phyloP scores from a whole-genome alignment of 2,888 invertebrate genomes.

The Bhutanitis thaidina region DNA sequence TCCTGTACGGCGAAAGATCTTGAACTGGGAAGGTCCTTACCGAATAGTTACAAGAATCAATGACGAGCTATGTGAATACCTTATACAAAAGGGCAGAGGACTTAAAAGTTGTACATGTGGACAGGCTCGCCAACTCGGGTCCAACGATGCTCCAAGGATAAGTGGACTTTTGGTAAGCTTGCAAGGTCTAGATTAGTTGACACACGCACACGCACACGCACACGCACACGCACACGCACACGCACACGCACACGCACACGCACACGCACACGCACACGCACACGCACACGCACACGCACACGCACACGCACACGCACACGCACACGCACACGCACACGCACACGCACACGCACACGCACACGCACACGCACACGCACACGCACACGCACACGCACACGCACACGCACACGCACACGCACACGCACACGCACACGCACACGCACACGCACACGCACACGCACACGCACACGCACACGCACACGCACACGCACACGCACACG shows the following conservation, averaged over 20 bases:
- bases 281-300: neutral
- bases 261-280: conserved; percentile 1
- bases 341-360: neutral
- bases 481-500: neutral
- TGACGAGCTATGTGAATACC: too few species aligned
- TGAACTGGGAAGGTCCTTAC: too few species aligned
- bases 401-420: neutral
- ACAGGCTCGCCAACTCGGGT: too few species aligned
- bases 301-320: neutral
- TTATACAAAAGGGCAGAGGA: too few species aligned
- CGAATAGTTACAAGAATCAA: too few species aligned
- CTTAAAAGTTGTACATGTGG: too few species aligned
- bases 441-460: neutral
- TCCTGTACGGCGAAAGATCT: too few species aligned
- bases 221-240: neutral
- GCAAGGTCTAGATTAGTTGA: neutral
- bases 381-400: neutral
- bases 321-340: neutral
- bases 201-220: neutral
- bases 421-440: neutral
- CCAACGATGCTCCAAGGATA: too few species aligned
- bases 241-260: neutral
- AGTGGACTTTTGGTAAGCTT: too few species aligned
- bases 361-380: neutral
- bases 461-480: neutral